Evolutionary conservation across 2,797 vertebrate genomes (phyloP), one percentile per base, ranked within the genome.

Genomic region (Sarcophilus harrisii): DNA sequence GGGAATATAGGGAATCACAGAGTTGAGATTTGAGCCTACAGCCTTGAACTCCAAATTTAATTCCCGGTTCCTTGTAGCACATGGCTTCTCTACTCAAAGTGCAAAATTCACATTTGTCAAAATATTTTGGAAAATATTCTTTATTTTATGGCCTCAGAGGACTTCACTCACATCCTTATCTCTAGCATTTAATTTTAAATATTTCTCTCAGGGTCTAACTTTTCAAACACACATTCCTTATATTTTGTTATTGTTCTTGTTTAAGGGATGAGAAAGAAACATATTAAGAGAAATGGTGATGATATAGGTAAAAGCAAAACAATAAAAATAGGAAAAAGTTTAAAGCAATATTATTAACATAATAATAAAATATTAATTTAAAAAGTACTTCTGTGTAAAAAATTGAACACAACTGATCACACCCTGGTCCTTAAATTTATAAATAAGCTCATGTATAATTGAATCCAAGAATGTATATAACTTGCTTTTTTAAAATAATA

Each of bases 61-160:
- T 1, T 45, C 21, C 73, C 21, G 24, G 10, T 45, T 73, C 73
- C 32, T 45, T 45, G 38, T 81, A 81, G n/a, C 38, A 45, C 73
- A 10, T 10, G 38, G 21, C 0, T 9, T 81, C 38, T 38, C 58
- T 58, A 55, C 10, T 92, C 5, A 89, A 90, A 73, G 24, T 90
- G 0, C 0, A 58, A 13, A 5, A 45, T 5, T 2, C 1, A 1
- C 24, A 81, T 16, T 24, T n/a, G 16, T 21, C 62, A 57, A 32
- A 21, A 13, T 54, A 29, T 91, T 90, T 59, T 62, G 90, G 66
- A 66, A 90, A 91, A 58, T 5, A 55, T 8, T 59, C 92, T 91
- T 95, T 16, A 24, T 21, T 57, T 93, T 90, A n/a, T 81, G 81
- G n/a, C 14, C 4, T 28, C 92, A 49, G 38, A 60, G 10, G 38